Percentiles rank a stretch among this genome's conserved stretches.
Conservation (phyloP, 2,888 invertebrate genomes). For the Nebria salina region DNA sequence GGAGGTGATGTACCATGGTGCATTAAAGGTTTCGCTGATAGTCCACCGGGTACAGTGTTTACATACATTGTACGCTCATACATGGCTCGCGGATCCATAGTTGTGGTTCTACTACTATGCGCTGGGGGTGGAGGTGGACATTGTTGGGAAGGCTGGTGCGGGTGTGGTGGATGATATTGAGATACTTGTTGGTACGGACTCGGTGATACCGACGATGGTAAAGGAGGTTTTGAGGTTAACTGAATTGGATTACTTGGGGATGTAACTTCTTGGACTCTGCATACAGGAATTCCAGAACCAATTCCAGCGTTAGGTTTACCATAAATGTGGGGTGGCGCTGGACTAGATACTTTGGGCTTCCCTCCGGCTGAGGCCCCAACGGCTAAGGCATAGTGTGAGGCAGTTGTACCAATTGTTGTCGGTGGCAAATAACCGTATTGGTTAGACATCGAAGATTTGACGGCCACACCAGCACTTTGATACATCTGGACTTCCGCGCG, state of each 20-base stretch:
- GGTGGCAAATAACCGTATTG: slow-evolving; percentile 63
- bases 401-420: slow-evolving; percentile 53
- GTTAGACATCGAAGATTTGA: slow-evolving; percentile 58
- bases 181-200: slow-evolving; percentile 66
- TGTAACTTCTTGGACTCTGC: slow-evolving; percentile 31
- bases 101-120: slow-evolving; percentile 60
- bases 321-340: slow-evolving; percentile 80
- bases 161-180: slow-evolving; percentile 62
- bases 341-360: slow-evolving; percentile 79
- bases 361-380: slow-evolving; percentile 65
- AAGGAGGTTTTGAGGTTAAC: slow-evolving; percentile 68
- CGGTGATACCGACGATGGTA: slow-evolving; percentile 62
- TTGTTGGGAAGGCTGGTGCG: slow-evolving; percentile 57
- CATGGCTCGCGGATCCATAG: slow-evolving; percentile 51
- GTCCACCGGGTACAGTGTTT: slow-evolving; percentile 56
- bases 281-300: slow-evolving; percentile 66
- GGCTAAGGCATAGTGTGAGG: slow-evolving; percentile 65
- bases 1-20: slow-evolving; percentile 66
- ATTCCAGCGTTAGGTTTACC: slow-evolving; percentile 72
- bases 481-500: slow-evolving; percentile 59
- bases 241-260: slow-evolving; percentile 64
- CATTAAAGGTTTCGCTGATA: slow-evolving; percentile 58
- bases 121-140: slow-evolving; percentile 67
- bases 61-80: slow-evolving; percentile 56
- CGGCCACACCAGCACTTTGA: slow-evolving; percentile 52